Percentiles rank a stretch among this genome's conserved stretches.
These are phyloP conservation scores for Imbricaverruca yamaguchii DNA, from an alignment of 2,888 invertebrate species.

Conservation along the genomic window DNA sequence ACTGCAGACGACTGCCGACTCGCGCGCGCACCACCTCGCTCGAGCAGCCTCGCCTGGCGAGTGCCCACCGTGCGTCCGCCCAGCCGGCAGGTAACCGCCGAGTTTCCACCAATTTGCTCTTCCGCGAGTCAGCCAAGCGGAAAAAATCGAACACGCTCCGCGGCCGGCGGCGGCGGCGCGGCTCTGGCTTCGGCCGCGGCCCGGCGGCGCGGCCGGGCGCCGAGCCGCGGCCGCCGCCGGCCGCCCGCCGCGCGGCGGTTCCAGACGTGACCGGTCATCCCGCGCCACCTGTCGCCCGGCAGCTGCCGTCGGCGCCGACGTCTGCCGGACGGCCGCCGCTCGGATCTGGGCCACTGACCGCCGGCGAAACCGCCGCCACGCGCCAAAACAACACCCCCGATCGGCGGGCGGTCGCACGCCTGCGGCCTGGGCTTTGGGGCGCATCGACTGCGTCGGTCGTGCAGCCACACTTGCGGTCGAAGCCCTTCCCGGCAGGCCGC, in stretches of 20 bases:
- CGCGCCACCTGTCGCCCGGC: neutral
- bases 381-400: no score
- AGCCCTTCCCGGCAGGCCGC: no score
- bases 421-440: no score
- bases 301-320: neutral
- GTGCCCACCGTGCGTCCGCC: neutral
- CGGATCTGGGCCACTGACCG: neutral
- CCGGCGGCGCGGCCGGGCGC: neutral
- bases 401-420: no score
- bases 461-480: no score
- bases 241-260: neutral
- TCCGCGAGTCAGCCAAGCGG: neutral
- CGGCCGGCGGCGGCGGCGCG: neutral
- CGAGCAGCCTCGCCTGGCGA: neutral
- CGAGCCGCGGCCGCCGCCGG: neutral
- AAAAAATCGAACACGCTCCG: conserved; percentile 2
- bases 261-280: neutral
- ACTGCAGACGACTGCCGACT: no score
- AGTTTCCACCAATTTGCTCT: neutral
- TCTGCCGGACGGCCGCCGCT: neutral
- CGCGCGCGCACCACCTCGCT: neutral
- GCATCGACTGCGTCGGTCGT: no score
- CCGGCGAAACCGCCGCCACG: neutral
- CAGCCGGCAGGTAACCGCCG: neutral
- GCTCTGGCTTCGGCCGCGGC: neutral